Percentiles rank a stretch among this genome's conserved stretches.
Evolutionary conservation across 2,113 vertebrate genomes (phyloP).

Genomic region (Anser brachyrhynchus): DNA sequence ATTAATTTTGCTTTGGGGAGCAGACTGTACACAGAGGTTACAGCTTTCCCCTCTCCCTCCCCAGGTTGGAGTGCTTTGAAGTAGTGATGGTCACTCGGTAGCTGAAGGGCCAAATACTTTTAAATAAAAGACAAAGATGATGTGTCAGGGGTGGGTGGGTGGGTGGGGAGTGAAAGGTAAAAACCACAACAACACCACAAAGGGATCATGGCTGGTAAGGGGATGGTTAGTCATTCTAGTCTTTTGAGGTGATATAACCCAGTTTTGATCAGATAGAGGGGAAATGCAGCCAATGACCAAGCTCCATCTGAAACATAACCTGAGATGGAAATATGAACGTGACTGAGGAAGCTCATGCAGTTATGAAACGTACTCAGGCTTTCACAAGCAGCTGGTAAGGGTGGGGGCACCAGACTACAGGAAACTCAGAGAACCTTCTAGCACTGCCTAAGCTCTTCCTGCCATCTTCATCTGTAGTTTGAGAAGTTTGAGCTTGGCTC

Average conservation of each 20-base stretch:
- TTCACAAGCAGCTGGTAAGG: not conserved
- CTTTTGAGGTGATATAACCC: not conserved
- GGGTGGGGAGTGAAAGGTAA: not conserved
- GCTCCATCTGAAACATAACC: not conserved
- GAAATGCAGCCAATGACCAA: not conserved
- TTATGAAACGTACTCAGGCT: not conserved
- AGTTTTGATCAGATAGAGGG: not conserved
- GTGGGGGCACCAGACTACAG: not conserved
- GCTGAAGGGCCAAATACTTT: not conserved
- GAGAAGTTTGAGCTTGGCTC: not conserved
- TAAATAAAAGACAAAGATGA: not conserved
- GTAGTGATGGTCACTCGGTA: not conserved
- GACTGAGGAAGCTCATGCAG: not conserved
- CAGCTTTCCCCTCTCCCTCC: not conserved
- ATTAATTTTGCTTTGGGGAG: not conserved
- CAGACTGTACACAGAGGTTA: not conserved
- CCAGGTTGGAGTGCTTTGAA: not conserved
- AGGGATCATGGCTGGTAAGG: not conserved
- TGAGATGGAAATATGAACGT: not conserved
- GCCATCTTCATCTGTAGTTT: not conserved
- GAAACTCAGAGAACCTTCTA: not conserved
- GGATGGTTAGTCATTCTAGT: not conserved
- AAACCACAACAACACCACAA: accelerated
- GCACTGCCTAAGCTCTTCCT: not conserved
- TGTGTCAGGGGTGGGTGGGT: not conserved